Evolutionary conservation across 2,888 invertebrate genomes (phyloP).

Genomic region (Pristionchus maxplancki): DNA sequence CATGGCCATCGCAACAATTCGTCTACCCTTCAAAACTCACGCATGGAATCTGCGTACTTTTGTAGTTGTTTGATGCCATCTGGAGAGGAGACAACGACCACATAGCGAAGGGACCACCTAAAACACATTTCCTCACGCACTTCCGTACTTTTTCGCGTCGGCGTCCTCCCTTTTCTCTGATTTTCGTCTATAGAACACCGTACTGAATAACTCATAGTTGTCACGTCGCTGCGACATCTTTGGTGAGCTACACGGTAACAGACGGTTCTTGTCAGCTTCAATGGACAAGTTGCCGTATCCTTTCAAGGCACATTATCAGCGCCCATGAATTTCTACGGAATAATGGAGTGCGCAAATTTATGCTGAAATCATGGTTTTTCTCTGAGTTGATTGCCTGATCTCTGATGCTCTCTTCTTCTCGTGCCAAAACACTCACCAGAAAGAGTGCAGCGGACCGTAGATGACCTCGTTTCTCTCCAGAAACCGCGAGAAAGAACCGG

Average conservation of each 20-base stretch:
- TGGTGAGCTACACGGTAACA: background rate
- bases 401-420: too few relatives aligned
- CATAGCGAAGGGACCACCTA: constrained; percentile 41
- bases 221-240: too few relatives aligned
- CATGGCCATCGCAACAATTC: too few relatives aligned
- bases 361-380: too few relatives aligned
- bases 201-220: too few relatives aligned
- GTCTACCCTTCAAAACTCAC: constrained; percentile 8
- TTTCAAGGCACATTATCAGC: background rate
- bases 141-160: too few relatives aligned
- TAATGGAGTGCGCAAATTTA: too few relatives aligned
- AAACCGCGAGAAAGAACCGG: constrained; percentile 29
- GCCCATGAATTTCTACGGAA: background rate
- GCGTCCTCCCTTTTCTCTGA: too few relatives aligned
- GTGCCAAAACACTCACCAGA: constrained; percentile 32
- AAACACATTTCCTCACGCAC: background rate
- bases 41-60: background rate
- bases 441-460: constrained; percentile 43
- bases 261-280: background rate
- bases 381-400: too few relatives aligned
- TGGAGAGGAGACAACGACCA: constrained; percentile 29
- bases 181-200: too few relatives aligned
- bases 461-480: constrained; percentile 26
- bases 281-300: background rate
- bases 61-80: background rate